These are phyloP conservation scores for Phenacoccus solenopsis DNA, from an alignment of 1,140 invertebrate genomes.

Conservation along the genomic window DNA sequence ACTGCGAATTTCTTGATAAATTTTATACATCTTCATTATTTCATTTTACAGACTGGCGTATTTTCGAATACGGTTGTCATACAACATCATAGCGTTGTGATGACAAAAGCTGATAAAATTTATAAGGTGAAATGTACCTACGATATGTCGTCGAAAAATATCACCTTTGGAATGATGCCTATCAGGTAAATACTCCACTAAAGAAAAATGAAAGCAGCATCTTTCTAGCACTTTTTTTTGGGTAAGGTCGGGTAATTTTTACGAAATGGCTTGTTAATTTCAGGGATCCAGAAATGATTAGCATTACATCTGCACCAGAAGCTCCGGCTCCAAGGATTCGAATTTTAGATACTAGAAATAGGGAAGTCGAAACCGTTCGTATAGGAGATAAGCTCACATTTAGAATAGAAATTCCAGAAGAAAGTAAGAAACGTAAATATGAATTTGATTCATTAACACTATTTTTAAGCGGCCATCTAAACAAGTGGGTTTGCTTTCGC, in stretches of 20 bases:
- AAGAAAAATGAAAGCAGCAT: too few species aligned
- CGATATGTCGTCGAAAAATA: constrained; percentile 91
- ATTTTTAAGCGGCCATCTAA: not conserved
- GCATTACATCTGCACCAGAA: constrained; percentile 86
- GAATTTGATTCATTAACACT: constrained; percentile 18
- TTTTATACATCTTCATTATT: constrained; percentile 16
- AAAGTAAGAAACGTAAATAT: constrained; percentile 51
- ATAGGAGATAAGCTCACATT: constrained; percentile 90
- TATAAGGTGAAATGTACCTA: constrained; percentile 95
- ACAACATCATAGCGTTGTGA: constrained; percentile 89
- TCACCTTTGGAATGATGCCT: constrained; percentile 94
- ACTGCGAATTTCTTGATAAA: too few species aligned
- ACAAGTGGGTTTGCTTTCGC: not conserved
- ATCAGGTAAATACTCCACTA: constrained; percentile 64
- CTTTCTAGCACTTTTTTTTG: too few species aligned
- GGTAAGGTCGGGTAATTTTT: not conserved
- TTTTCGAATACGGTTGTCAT: constrained; percentile 90
- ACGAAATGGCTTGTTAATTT: constrained; percentile 14
- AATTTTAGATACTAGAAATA: constrained; percentile 66
- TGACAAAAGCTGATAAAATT: constrained; percentile 93
- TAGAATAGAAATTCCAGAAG: constrained; percentile 89
- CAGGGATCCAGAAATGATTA: constrained; percentile 87
- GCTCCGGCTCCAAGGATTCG: constrained; percentile 85
- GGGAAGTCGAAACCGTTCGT: constrained; percentile 84
- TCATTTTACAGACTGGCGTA: constrained; percentile 63